These are phyloP conservation scores for Mus caroli DNA, from an alignment of 2,797 vertebrate species.

Conservation along the genomic window DNA sequence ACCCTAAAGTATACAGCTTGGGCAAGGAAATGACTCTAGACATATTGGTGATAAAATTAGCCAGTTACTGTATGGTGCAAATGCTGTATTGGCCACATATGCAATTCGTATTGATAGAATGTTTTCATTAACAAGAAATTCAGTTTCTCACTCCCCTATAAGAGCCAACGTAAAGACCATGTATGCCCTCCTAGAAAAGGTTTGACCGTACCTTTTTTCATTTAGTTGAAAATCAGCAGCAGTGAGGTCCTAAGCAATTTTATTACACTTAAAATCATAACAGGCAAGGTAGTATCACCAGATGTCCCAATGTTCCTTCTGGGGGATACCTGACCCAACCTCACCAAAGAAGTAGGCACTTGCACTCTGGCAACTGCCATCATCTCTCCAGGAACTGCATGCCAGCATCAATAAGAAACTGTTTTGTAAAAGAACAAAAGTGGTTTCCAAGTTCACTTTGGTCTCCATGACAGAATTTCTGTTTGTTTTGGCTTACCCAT, in stretches of 20 bases:
- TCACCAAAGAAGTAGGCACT: not conserved
- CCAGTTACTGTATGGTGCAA: not conserved
- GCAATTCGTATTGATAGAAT: not conserved
- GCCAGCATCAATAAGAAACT: not conserved
- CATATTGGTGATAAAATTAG: not conserved
- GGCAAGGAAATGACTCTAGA: not conserved
- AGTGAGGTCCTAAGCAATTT: not conserved
- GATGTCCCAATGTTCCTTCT: no score
- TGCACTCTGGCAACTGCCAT: not conserved
- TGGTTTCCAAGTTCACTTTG: not conserved
- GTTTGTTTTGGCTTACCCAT: not conserved
- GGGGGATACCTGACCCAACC: not conserved
- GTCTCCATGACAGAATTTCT: not conserved
- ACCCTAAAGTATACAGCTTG: not conserved
- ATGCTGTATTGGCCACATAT: not conserved
- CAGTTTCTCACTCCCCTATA: rapidly evolving
- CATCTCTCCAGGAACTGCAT: not conserved
- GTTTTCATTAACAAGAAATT: not conserved
- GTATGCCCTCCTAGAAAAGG: not conserved
- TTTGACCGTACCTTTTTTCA: not conserved
- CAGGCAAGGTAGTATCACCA: no score
- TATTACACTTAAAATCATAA: not conserved
- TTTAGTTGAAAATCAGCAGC: not conserved
- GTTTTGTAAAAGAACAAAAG: not conserved
- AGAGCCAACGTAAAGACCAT: not conserved